Conservation (phyloP, 2,888 invertebrate genomes). For the Antitype chi region DNA sequence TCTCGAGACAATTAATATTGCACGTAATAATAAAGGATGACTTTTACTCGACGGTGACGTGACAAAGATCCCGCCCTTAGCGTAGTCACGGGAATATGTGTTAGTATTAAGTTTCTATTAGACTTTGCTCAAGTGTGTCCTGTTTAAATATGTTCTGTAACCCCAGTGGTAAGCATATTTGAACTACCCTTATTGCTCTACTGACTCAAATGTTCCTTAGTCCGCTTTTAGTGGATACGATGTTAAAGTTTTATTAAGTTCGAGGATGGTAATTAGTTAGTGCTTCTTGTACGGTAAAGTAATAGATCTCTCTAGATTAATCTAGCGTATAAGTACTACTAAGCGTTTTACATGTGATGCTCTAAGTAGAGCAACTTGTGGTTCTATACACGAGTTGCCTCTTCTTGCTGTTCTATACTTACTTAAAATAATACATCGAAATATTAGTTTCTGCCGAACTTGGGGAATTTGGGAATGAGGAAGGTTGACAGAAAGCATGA, state of each 20-base stretch:
- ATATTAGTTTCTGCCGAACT: background rate
- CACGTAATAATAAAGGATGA: constrained; percentile 81
- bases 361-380: background rate
- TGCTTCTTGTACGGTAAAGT: constrained; percentile 1
- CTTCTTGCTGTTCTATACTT: background rate
- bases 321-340: constrained; percentile 1
- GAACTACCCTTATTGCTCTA: constrained; percentile 25
- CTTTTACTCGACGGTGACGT: constrained; percentile 72
- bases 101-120: constrained; percentile 70
- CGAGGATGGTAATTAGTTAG: constrained; percentile 20
- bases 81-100: constrained; percentile 60
- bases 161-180: constrained; percentile 28
- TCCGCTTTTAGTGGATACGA: constrained; percentile 1
- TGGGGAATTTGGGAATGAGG: background rate
- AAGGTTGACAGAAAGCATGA: background rate
- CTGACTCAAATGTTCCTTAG: constrained; percentile 8
- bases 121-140: constrained; percentile 47
- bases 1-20: constrained; percentile 80
- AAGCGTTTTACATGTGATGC: background rate
- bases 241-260: constrained; percentile 31
- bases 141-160: constrained; percentile 42
- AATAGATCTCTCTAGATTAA: constrained; percentile 13
- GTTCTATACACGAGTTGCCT: background rate
- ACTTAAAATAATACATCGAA: background rate
- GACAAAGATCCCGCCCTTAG: constrained; percentile 50